A percentile compares a stretch with the other conserved stretches of the same genome.
phyloP scores from a whole-genome alignment of 1,140 invertebrate genomes.

The Aphelinus certus region DNA sequence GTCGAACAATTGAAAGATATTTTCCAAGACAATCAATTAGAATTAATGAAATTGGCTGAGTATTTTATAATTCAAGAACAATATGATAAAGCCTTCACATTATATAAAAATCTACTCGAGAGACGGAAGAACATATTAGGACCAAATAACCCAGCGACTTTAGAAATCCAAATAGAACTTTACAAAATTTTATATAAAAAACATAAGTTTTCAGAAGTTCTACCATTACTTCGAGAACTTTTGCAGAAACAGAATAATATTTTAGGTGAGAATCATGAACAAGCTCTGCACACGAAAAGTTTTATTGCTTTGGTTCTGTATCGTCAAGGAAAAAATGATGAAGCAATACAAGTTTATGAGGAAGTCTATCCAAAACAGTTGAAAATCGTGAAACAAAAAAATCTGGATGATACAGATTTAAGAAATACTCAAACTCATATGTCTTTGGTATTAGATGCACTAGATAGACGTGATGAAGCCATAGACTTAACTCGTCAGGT shows the following conservation, averaged over 20 bases:
- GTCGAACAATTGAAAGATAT: not conserved
- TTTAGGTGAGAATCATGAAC: conserved; percentile 37
- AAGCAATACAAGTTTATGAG: not conserved
- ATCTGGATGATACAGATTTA: too few relatives aligned
- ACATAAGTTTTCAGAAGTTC: conserved; percentile 48
- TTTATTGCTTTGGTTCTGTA: conserved; percentile 39
- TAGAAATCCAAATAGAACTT: conserved; percentile 28
- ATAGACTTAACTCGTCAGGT: too few relatives aligned
- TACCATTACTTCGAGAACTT: conserved; percentile 44
- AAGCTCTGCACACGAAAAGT: conserved; percentile 35
- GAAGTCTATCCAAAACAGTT: conserved; percentile 3
- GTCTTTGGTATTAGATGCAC: too few relatives aligned
- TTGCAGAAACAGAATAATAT: conserved; percentile 39
- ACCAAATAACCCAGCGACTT: conserved; percentile 42
- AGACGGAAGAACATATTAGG: not conserved
- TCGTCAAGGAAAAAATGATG: not conserved
- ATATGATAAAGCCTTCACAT: conserved; percentile 8
- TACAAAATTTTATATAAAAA: conserved; percentile 19
- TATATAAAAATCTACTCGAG: not conserved
- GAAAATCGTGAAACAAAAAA: too few relatives aligned
- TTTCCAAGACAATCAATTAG: not conserved
- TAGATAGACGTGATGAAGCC: too few relatives aligned
- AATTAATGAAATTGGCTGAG: not conserved
- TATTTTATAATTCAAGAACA: not conserved
- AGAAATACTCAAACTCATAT: too few relatives aligned